Evolutionary conservation across 2,113 vertebrate species (phyloP).

Genomic region (Takifugu flavidus): DNA sequence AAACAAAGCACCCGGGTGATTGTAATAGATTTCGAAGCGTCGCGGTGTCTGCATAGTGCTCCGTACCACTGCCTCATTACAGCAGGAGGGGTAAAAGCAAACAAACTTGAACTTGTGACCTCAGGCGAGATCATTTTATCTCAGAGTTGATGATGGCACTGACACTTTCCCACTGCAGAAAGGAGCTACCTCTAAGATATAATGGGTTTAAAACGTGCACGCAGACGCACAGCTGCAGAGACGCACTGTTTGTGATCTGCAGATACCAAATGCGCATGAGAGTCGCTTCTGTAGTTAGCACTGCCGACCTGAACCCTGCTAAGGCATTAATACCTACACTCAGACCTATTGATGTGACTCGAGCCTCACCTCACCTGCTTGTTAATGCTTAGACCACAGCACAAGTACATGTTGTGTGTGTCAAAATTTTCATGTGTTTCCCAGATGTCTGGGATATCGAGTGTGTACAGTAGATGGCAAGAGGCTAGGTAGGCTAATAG

Average conservation of each 20-base stretch:
- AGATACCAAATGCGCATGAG: slow-evolving; percentile 70
- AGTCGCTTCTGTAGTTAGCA: slow-evolving; percentile 68
- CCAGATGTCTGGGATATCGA: slow-evolving; percentile 52
- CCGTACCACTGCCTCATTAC: slow-evolving; percentile 63
- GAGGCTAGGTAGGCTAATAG: slow-evolving; percentile 64
- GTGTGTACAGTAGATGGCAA: slow-evolving; percentile 47
- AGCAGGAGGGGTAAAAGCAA: slow-evolving; percentile 30
- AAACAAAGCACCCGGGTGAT: slow-evolving; percentile 67
- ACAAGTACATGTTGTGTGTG: slow-evolving; percentile 37
- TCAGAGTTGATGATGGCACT: slow-evolving; percentile 53
- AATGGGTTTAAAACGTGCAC: slow-evolving; percentile 31
- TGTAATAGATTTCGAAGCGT: slow-evolving; percentile 53
- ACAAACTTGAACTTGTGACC: slow-evolving; percentile 69
- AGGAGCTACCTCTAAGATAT: slow-evolving; percentile 34
- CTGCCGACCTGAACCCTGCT: slow-evolving; percentile 57
- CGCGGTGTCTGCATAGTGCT: slow-evolving; percentile 56
- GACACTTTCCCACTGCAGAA: slow-evolving; percentile 46
- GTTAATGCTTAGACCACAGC: slow-evolving; percentile 60
- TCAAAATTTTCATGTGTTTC: slow-evolving; percentile 16
- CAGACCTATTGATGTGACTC: slow-evolving; percentile 70
- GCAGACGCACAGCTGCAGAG: slow-evolving; percentile 12
- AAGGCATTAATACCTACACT: slow-evolving; percentile 65
- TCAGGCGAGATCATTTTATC: slow-evolving; percentile 55
- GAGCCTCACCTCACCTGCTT: slow-evolving; percentile 67
- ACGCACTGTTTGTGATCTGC: slow-evolving; percentile 55